Conservation (phyloP, 2,797 vertebrate genomes). For the Melanotaenia nigrans region DNA sequence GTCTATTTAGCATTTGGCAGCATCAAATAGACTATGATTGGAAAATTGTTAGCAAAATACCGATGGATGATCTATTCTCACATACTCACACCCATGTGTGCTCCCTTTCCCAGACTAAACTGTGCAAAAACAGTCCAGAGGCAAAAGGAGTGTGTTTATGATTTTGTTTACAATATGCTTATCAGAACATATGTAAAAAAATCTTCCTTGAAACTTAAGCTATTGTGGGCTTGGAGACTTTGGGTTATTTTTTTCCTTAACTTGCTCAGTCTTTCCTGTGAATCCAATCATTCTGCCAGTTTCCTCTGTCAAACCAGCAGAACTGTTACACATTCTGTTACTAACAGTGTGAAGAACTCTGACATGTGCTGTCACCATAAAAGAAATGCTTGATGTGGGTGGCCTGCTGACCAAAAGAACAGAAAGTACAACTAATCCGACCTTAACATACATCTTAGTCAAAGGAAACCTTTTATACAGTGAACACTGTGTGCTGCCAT, state of each 20-base stretch:
- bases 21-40: slow-evolving; percentile 52
- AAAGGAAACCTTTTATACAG: slow-evolving; percentile 38
- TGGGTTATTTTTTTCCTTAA: slow-evolving; percentile 12
- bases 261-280: slow-evolving; percentile 24
- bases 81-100: slow-evolving; percentile 33
- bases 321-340: slow-evolving; percentile 18
- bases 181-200: slow-evolving; percentile 40
- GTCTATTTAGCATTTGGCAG: slow-evolving; percentile 57
- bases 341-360: slow-evolving; percentile 35
- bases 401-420: slow-evolving; percentile 47
- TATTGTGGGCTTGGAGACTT: slow-evolving; percentile 2
- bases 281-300: background rate
- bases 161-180: slow-evolving; percentile 32
- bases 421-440: slow-evolving; percentile 37
- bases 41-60: slow-evolving; percentile 61
- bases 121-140: slow-evolving; percentile 31
- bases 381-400: slow-evolving; percentile 55
- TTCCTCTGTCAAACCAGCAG: slow-evolving; percentile 32
- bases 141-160: slow-evolving; percentile 16
- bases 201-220: background rate
- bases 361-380: slow-evolving; percentile 21
- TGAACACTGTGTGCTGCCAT: slow-evolving; percentile 66
- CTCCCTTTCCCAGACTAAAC: slow-evolving; percentile 37
- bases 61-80: slow-evolving; percentile 57
- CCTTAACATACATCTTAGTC: slow-evolving; percentile 46